A percentile compares a stretch with the other conserved stretches of the same genome.
phyloP scores from a whole-genome alignment of 2,888 invertebrate genomes.

The Rhagonycha fulva region DNA sequence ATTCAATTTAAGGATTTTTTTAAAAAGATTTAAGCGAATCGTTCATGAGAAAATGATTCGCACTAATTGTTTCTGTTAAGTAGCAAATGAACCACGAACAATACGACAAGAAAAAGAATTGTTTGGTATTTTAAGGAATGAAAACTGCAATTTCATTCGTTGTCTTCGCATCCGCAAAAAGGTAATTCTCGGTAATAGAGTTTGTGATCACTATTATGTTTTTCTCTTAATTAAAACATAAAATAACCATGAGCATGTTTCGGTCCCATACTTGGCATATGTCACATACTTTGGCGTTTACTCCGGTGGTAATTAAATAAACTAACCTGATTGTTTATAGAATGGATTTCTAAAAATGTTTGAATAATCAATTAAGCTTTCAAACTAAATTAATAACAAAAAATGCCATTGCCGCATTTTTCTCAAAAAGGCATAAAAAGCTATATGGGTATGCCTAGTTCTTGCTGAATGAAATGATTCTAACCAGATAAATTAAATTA shows the following conservation, averaged over 20 bases:
- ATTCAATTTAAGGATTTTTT: background rate
- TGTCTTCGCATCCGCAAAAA: constrained; percentile 37
- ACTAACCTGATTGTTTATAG: background rate
- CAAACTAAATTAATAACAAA: background rate
- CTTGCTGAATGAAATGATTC: background rate
- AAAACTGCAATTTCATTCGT: constrained; percentile 52
- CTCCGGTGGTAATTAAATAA: constrained; percentile 26
- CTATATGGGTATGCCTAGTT: background rate
- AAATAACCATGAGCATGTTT: constrained; percentile 48
- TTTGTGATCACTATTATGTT: constrained; percentile 46
- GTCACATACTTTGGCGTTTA: constrained; percentile 28
- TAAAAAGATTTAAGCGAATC: background rate
- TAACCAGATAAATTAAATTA: background rate
- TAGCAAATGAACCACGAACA: constrained; percentile 12
- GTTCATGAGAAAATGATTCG: background rate
- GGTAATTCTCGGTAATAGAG: constrained; percentile 31
- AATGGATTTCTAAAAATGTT: constrained; percentile 3
- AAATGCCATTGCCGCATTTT: background rate
- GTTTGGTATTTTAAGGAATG: constrained; percentile 43
- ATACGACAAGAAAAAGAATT: constrained; percentile 12
- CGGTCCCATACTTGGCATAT: constrained; percentile 35
- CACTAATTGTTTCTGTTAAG: constrained; percentile 21
- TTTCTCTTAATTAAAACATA: constrained; percentile 54
- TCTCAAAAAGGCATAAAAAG: background rate
- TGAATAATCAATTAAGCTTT: background rate